Conservation (phyloP, 2,797 vertebrate genomes). For the Oceanodroma leucorhoa region DNA sequence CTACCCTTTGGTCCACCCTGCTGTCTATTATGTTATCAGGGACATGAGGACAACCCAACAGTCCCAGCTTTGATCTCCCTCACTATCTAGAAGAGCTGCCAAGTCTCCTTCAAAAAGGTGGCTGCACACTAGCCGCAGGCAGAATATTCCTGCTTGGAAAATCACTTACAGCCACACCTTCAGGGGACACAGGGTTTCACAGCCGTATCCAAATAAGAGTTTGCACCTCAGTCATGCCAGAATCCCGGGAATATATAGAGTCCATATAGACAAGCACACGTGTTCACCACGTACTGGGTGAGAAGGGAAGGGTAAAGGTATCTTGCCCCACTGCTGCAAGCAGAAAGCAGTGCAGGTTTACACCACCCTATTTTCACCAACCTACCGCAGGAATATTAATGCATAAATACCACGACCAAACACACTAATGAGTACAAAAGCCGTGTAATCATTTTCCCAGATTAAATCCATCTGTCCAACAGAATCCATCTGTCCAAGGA, state of each 20-base stretch:
- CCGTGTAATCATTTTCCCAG: conserved; percentile 39
- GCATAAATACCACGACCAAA: conserved; percentile 10
- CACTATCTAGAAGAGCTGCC: neutral
- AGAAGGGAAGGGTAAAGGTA: neutral
- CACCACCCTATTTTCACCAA: neutral
- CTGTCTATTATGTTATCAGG: neutral
- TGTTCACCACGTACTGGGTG: neutral
- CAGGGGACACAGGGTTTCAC: neutral
- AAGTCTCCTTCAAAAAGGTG: neutral
- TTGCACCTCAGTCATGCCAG: neutral
- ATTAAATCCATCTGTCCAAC: conserved; percentile 67
- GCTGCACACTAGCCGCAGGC: fast-evolving
- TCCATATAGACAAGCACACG: fast-evolving
- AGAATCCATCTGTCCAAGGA: conserved; percentile 66
- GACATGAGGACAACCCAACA: neutral
- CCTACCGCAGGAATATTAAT: conserved; percentile 8
- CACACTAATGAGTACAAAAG: conserved; percentile 49
- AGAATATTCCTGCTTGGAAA: neutral
- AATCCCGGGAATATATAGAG: neutral
- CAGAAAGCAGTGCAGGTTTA: neutral
- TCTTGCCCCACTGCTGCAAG: neutral
- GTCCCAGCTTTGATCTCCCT: neutral
- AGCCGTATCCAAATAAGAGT: neutral
- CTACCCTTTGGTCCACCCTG: neutral
- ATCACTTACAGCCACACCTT: neutral